A percentile compares a stretch with the other conserved stretches of the same genome.
Conservation (phyloP, 2,113 vertebrate species). For the Ceyx cyanopectus region DNA sequence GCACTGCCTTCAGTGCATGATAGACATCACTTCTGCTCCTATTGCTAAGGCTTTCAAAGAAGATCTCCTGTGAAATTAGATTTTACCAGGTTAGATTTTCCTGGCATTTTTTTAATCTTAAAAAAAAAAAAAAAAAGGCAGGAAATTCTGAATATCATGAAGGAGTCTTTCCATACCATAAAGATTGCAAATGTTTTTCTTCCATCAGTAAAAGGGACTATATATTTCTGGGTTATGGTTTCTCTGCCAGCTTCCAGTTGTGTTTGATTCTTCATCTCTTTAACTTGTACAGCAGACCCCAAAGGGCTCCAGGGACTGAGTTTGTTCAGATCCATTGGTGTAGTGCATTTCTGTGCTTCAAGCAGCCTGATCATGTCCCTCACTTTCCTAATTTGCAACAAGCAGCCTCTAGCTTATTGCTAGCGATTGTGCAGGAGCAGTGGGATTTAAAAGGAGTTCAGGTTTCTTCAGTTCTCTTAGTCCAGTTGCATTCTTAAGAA, state of each 20-base stretch:
- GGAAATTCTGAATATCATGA: not conserved
- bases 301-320: not conserved
- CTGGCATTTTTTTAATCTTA: not conserved
- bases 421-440: not conserved
- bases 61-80: not conserved
- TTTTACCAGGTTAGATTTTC: not conserved
- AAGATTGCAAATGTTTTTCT: not conserved
- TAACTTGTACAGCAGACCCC: not conserved
- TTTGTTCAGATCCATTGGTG: not conserved
- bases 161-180: not conserved
- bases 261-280: not conserved
- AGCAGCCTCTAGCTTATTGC: not conserved
- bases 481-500: not conserved
- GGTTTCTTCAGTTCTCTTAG: not conserved
- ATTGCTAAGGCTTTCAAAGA: not conserved
- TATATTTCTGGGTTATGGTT: not conserved
- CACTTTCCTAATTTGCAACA: not conserved
- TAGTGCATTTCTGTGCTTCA: not conserved
- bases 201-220: not conserved
- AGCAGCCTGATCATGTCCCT: not conserved
- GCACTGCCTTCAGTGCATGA: not conserved
- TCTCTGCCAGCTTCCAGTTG: not conserved
- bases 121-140: not conserved
- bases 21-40: not conserved
- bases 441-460: not conserved